Base-by-base conservation (phyloP, 2,113 vertebrate genomes). In the Illadopsis cleaveri region DNA sequence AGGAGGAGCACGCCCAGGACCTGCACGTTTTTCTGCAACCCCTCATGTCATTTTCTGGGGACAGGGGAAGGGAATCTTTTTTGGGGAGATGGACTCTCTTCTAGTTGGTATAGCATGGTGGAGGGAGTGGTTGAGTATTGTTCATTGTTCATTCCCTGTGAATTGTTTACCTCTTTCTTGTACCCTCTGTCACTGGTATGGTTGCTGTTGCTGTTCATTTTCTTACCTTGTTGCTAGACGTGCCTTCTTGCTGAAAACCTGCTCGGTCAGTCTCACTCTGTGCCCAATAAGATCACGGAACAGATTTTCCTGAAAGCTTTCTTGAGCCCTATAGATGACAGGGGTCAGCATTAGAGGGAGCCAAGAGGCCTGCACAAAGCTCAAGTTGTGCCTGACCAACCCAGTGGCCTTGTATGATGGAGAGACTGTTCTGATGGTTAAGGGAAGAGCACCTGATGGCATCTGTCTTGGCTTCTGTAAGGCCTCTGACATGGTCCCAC, bases 201-300 rank as follows among this genome's bases (percentile, higher is more conserved):
- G 37, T 44, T 44, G 56, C 31, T 31, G 33, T 31, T 24, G 38
- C 47, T 72, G 13, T 45, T 62, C 0, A 2, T 72, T 45, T 37
- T 33, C 57, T 45, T 44, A 11, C 17, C 38, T 37, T 33, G 17
- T 33, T 33, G 9, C 33, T 62, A 12, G 68, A 37, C 11, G 11
- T 45, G 21, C 17, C 6, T 15, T 50, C 35, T 10, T 35, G 15
- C 13, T 20, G 38, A 37, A 45, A 72, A 53, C 27, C 27, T 33
- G 27, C 33, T 45, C 14, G 17, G 38, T 14, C 47, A 53, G 38
- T 33, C 57, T 51, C 15, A 4, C 56, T 53, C 17, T 37, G 47
- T 62, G 62, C 33, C 33, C 2, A 0, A 38, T 21, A 45, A 17
- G 13, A 37, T 27, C 33, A 45, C 0, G 0, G 57, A 62, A 37